Conservation (phyloP, 2,113 vertebrate species). For the Albula goreensis region DNA sequence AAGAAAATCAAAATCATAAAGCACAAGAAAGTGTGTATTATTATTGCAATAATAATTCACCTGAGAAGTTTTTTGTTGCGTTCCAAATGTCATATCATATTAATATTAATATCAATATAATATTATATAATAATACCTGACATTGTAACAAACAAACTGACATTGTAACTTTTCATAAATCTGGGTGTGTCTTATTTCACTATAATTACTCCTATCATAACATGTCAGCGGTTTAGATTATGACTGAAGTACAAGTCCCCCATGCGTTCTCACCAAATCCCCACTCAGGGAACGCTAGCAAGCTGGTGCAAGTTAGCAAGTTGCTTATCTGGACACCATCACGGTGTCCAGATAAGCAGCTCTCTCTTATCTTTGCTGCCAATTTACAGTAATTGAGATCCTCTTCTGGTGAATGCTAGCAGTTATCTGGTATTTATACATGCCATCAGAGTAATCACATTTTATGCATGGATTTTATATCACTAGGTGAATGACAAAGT, state of each 20-base stretch:
- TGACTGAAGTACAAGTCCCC: not conserved
- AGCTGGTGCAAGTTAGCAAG: not conserved
- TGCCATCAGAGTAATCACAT: slow-evolving; percentile 1
- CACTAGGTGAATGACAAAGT: not conserved
- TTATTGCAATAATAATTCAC: not conserved
- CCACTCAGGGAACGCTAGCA: not conserved
- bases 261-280: not conserved
- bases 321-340: not conserved
- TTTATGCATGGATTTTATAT: not conserved
- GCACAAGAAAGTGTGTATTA: too few species aligned
- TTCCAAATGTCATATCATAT: not conserved
- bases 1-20: too few species aligned
- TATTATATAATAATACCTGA: not conserved
- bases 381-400: slow-evolving; percentile 17
- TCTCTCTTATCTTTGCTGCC: not conserved
- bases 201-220: not conserved
- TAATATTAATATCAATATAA: not conserved
- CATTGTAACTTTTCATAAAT: not conserved
- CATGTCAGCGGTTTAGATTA: not conserved
- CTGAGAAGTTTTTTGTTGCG: not conserved
- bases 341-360: not conserved
- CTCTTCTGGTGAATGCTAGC: not conserved
- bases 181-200: not conserved
- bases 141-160: not conserved
- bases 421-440: not conserved